Evolutionary conservation across 2,797 vertebrate genomes (phyloP).

Genomic region (Austrolebias charrua): DNA sequence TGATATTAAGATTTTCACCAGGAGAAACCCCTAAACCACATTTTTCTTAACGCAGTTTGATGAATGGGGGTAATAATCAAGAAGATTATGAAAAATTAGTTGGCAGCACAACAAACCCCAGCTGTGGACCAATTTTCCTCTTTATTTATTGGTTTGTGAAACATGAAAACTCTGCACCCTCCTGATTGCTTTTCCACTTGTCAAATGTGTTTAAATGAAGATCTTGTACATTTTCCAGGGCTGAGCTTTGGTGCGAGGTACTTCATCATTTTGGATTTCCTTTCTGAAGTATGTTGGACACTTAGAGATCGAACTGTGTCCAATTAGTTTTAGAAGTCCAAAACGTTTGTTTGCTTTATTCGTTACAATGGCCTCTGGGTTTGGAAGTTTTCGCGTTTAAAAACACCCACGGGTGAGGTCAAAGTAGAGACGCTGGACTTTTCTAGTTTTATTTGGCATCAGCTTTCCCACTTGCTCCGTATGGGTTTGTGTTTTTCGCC

Average conservation of each 20-base stretch:
- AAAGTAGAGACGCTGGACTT: not conserved
- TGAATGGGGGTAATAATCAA: not conserved
- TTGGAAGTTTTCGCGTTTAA: not conserved
- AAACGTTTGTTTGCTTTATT: not conserved
- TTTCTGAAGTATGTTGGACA: not conserved
- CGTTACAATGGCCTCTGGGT: not conserved
- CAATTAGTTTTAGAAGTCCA: not conserved
- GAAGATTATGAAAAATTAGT: not conserved
- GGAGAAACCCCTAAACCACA: not conserved
- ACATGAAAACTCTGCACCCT: constrained; percentile 16
- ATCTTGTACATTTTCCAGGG: constrained; percentile 11
- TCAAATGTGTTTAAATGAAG: constrained; percentile 5
- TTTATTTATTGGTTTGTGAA: constrained; percentile 16
- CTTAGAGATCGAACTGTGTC: not conserved
- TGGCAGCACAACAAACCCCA: constrained; percentile 2
- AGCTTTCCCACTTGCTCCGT: constrained; percentile 28
- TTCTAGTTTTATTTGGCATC: not conserved
- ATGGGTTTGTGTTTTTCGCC: constrained; percentile 13
- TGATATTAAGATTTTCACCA: not conserved
- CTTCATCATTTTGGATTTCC: constrained; percentile 8
- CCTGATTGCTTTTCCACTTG: constrained; percentile 3
- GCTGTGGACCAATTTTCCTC: constrained; percentile 2
- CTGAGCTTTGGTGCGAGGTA: not conserved
- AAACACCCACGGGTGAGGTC: constrained; percentile 3
- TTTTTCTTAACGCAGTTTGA: not conserved